phyloP scores from a whole-genome alignment of 2,797 vertebrate species.

The Sebastiscus albofasciatus region DNA sequence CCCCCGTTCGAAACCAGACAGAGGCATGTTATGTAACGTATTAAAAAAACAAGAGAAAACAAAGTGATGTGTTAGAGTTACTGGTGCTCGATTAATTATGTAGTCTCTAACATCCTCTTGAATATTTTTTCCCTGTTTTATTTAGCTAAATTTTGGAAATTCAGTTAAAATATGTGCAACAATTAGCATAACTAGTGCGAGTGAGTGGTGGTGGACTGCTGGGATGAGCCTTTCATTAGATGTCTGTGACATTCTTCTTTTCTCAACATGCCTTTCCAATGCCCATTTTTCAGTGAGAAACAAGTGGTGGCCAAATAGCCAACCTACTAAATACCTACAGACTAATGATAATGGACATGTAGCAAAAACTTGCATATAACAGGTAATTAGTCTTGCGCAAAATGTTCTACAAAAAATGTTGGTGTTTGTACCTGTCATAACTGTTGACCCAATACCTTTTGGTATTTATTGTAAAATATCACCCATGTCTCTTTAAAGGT shows the following conservation, averaged over 20 bases:
- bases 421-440: neutral
- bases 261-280: neutral
- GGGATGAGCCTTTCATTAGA: neutral
- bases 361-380: neutral
- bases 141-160: neutral
- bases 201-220: neutral
- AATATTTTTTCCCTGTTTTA: neutral
- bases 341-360: neutral
- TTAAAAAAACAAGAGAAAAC: neutral
- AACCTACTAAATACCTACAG: neutral
- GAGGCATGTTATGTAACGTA: neutral
- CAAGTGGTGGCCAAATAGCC: neutral
- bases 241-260: neutral
- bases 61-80: neutral
- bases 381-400: neutral
- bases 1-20: accelerated
- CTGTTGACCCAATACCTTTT: neutral
- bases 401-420: neutral
- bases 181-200: neutral
- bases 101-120: neutral
- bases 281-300: neutral
- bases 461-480: neutral
- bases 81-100: neutral
- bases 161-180: neutral
- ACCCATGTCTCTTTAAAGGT: neutral